Evolutionary conservation across 2,113 vertebrate genomes (phyloP), one percentile per base, ranked within the genome.

Genomic region (Cricetomys ansorgei): DNA sequence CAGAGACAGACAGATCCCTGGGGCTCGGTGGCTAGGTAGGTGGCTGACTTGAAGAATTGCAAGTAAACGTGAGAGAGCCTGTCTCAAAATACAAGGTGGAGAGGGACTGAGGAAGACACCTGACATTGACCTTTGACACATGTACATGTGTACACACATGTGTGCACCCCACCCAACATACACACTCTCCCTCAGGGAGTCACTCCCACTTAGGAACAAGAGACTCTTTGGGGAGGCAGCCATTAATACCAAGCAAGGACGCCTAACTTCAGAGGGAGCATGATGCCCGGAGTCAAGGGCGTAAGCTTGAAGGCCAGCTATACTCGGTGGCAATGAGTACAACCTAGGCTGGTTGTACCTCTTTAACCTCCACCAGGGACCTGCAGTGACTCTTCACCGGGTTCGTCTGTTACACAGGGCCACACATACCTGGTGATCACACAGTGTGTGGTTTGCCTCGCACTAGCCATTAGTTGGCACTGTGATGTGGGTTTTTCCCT

Each of bases 301-400:
- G 5, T 17, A 59, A 43, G 19, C 37, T 37, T 31, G 62, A 76
- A 31, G 2, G 7, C 27, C n/a, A 9, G 29, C n/a, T 12, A 25
- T 12, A 34, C 45, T 87, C 57, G 13, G 12, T 34, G 31, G 62
- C n/a, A 87, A 45, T 37, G 57, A 37, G 73, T 15, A 79, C 37
- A 40, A 62, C n/a, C 62, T 43, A 25, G 50, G 2, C n/a, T 79
- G 13, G 8, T 9, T n/a, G 2, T 34, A n/a, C 70, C n/a, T n/a
- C 23, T 64, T n/a, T 65, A 29, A 5, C 9, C 10, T 55, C 40
- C 25, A 50, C 10, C 3, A 12, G 19, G 65, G 45, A 13, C 48
- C 40, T 43, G 2, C 25, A 37, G 25, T 16, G 37, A 79, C 34
- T 34, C 21, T 23, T 62, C 12, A 27, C 3, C 0, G 0, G 2